Conservation (phyloP, 1,140 invertebrate genomes). For the Thereuonema tuberculata region DNA sequence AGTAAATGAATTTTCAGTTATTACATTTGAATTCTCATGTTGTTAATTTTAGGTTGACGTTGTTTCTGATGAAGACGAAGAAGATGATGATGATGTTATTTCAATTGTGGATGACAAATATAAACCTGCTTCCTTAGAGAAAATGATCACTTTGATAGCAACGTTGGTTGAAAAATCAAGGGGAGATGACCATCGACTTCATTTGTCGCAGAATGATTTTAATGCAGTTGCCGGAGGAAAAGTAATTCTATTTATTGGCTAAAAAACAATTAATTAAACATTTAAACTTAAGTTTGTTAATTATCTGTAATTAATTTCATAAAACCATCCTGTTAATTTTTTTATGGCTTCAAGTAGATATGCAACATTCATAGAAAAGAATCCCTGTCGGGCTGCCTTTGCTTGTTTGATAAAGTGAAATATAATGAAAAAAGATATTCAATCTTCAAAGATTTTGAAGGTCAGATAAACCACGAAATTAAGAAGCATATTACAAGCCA, state of each 20-base stretch:
- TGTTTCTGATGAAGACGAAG: conserved; percentile 54
- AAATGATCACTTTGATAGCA: conserved; percentile 84
- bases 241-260: conserved; percentile 32
- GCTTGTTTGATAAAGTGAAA: too few relatives aligned
- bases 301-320: conserved; percentile 2
- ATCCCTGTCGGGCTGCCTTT: too few relatives aligned
- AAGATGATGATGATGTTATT: conserved; percentile 55
- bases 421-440: too few relatives aligned
- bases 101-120: conserved; percentile 54
- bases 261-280: too few relatives aligned
- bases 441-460: too few relatives aligned
- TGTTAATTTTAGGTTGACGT: conserved; percentile 39
- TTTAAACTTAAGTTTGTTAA: conserved; percentile 19
- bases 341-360: too few relatives aligned
- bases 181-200: conserved; percentile 53
- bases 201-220: conserved; percentile 62
- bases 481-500: too few relatives aligned
- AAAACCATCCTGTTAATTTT: too few relatives aligned
- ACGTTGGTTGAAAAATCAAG: conserved; percentile 74
- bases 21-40: too few relatives aligned
- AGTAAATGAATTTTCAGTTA: too few relatives aligned
- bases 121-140: conserved; percentile 78
- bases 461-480: too few relatives aligned
- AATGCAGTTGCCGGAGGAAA: conserved; percentile 71
- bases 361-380: too few relatives aligned